Evolutionary conservation across 2,797 vertebrate species (phyloP).

Genomic region (Melanotaenia pygmaea): DNA sequence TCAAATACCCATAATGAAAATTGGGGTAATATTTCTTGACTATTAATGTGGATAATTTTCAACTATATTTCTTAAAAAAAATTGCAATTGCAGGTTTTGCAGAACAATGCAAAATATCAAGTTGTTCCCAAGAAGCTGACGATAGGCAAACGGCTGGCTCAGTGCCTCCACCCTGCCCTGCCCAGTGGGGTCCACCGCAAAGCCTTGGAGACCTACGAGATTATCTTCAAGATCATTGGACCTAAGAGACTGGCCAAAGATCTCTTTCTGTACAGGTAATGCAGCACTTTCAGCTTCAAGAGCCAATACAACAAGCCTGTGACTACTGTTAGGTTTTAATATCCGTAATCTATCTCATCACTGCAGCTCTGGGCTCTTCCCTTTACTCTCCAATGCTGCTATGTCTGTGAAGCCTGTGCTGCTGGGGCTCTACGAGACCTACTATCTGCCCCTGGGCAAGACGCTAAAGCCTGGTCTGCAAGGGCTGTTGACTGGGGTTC

Average conservation of each 20-base stretch:
- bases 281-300: neutral
- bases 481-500: constrained; percentile 94
- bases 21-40: neutral
- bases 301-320: neutral
- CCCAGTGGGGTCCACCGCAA: constrained; percentile 98
- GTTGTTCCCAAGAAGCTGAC: constrained; percentile 98
- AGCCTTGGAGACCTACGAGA: constrained; percentile 97
- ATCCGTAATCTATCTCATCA: neutral
- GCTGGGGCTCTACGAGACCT: constrained; percentile 95
- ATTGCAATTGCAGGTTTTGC: constrained; percentile 87
- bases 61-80: neutral
- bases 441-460: constrained; percentile 96
- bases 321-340: neutral
- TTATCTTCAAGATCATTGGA: constrained; percentile 99
- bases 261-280: constrained; percentile 97
- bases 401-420: constrained; percentile 99
- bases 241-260: constrained; percentile 98
- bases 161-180: constrained; percentile 97
- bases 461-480: constrained; percentile 98
- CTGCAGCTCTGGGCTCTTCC: constrained; percentile 94
- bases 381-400: constrained; percentile 97
- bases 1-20: neutral
- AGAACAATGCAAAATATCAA: constrained; percentile 98
- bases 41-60: neutral
- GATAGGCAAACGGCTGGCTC: constrained; percentile 95